Evolutionary conservation across 2,888 invertebrate genomes (phyloP).

Genomic region (Malachius bipustulatus): DNA sequence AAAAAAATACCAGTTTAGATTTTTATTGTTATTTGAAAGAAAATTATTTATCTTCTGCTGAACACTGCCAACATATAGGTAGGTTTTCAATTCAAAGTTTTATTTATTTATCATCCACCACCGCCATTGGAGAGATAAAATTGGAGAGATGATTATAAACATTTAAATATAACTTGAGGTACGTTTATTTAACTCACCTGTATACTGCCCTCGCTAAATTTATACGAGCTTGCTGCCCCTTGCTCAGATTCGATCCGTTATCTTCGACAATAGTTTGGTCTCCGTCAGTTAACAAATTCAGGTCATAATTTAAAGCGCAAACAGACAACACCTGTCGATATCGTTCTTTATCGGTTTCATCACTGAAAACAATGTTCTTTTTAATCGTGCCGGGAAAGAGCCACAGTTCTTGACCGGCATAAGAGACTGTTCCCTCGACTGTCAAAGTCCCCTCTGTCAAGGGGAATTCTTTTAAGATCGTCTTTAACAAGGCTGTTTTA

Average conservation of each 20-base stretch:
- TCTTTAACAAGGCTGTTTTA: slow-evolving; percentile 46
- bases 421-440: slow-evolving; percentile 51
- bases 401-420: slow-evolving; percentile 55
- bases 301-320: slow-evolving; percentile 53
- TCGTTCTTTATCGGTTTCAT: slow-evolving; percentile 42
- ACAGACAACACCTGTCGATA: slow-evolving; percentile 49
- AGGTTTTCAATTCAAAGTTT: too few relatives aligned
- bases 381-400: slow-evolving; percentile 47
- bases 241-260: slow-evolving; percentile 65
- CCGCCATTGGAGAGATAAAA: too few relatives aligned
- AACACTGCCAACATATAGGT: too few relatives aligned
- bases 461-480: slow-evolving; percentile 62
- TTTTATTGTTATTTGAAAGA: too few relatives aligned
- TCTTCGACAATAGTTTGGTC: slow-evolving; percentile 71
- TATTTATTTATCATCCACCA: too few relatives aligned
- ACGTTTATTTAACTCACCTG: too few relatives aligned
- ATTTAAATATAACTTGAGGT: too few relatives aligned
- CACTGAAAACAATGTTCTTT: slow-evolving; percentile 70
- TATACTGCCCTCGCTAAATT: slow-evolving; percentile 67
- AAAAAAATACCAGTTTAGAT: too few relatives aligned
- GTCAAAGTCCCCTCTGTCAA: slow-evolving; percentile 51
- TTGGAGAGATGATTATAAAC: too few relatives aligned
- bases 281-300: slow-evolving; percentile 39
- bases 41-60: too few relatives aligned
- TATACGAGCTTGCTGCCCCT: slow-evolving; percentile 73